phyloP scores from a whole-genome alignment of 1,140 invertebrate species.

The Magallana gigas region DNA sequence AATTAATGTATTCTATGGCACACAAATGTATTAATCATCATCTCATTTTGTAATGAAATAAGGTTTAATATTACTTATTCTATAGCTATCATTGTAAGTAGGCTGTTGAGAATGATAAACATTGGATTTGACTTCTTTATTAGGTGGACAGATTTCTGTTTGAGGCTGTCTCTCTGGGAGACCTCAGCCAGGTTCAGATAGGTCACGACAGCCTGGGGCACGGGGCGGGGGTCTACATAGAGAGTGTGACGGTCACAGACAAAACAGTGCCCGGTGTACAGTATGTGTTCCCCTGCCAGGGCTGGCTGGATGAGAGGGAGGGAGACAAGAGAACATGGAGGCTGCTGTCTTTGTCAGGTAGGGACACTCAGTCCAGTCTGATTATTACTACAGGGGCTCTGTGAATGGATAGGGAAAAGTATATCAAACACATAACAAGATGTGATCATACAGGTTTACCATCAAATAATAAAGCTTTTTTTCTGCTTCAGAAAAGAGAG shows the following conservation, averaged over 20 bases:
- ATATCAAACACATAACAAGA: no score
- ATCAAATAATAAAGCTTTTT: no score
- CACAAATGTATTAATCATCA: no score
- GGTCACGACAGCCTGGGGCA: conserved; percentile 71
- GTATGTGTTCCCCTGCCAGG: conserved; percentile 68
- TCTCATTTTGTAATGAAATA: no score
- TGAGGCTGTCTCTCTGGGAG: conserved; percentile 70
- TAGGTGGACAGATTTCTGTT: conserved; percentile 70
- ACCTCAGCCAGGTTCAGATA: conserved; percentile 65
- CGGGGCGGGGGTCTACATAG: conserved; percentile 72
- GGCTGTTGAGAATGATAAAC: no score
- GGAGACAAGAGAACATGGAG: conserved; percentile 70
- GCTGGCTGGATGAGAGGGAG: conserved; percentile 72
- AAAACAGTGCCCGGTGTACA: conserved; percentile 47
- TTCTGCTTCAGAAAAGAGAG: conserved; percentile 46
- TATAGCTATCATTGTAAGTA: no score
- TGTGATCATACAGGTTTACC: no score
- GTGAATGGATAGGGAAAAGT: no score
- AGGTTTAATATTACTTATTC: no score
- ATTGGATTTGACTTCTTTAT: conserved; percentile 18
- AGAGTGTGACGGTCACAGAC: conserved; percentile 67
- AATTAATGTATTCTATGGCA: no score
- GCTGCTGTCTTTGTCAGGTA: conserved; percentile 62
- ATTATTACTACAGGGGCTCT: no score
- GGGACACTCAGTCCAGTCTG: not conserved